These are phyloP conservation scores for Eulacestoma nigropectus DNA, from an alignment of 2,113 vertebrate genomes.

Conservation along the genomic window DNA sequence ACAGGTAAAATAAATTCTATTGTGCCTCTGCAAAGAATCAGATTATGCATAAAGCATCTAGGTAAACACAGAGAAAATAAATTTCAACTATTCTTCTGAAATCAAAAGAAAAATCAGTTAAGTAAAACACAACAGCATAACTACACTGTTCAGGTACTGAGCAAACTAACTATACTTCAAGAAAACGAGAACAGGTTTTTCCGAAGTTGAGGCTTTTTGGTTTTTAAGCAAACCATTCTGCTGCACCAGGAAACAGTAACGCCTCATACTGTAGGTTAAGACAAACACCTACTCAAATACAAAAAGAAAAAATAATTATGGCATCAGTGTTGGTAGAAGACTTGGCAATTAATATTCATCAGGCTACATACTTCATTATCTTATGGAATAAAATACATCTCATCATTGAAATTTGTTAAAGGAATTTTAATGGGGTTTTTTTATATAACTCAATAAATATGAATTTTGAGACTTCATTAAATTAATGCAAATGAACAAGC, in stretches of 20 bases:
- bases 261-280: neutral
- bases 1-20: constrained; percentile 38
- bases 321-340: neutral
- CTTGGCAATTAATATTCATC: neutral
- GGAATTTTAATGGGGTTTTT: neutral
- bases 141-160: neutral
- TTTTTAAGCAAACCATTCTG: neutral
- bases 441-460: neutral
- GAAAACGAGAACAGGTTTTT: neutral
- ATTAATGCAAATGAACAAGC: neutral
- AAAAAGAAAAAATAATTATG: neutral
- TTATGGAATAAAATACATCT: neutral
- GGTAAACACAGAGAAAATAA: constrained; percentile 17
- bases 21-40: constrained; percentile 4
- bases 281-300: neutral
- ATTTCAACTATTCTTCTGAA: neutral
- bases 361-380: neutral
- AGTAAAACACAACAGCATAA: neutral
- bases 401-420: rapidly evolving
- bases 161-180: neutral
- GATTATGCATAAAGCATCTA: neutral
- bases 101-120: neutral
- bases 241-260: neutral
- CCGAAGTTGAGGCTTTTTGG: neutral
- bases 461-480: neutral